Percentiles rank a stretch among this genome's conserved stretches.
Evolutionary conservation across 2,797 vertebrate genomes (phyloP).

Genomic region (Gobio occitaniae): DNA sequence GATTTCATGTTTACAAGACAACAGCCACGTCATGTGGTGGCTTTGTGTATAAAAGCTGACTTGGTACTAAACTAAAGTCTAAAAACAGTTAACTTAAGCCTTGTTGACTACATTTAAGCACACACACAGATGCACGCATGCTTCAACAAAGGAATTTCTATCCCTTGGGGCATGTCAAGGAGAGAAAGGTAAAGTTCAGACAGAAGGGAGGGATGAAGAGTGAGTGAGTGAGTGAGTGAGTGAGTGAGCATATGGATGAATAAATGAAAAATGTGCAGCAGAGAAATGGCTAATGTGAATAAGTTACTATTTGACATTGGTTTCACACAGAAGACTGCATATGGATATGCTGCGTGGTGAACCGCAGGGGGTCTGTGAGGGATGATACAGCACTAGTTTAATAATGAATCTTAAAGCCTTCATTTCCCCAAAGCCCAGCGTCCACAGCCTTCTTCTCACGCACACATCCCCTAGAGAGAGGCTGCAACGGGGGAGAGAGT

Average conservation of each 20-base stretch:
- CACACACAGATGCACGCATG: constrained; percentile 27
- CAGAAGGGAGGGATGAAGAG: constrained; percentile 20
- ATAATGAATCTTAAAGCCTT: constrained; percentile 86
- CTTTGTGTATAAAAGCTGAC: constrained; percentile 44
- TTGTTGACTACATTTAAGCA: constrained; percentile 8
- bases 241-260: constrained; percentile 6
- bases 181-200: constrained; percentile 32
- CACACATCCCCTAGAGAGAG: constrained; percentile 74
- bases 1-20: constrained; percentile 38
- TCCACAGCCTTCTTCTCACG: constrained; percentile 77
- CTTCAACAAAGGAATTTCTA: constrained; percentile 51
- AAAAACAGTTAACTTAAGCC: constrained; percentile 29
- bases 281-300: constrained; percentile 7
- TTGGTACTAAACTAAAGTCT: constrained; percentile 26
- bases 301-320: constrained; percentile 17
- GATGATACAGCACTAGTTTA: constrained; percentile 77
- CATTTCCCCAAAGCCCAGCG: constrained; percentile 77
- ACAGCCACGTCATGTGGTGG: constrained; percentile 8
- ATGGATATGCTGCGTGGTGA: constrained; percentile 29
- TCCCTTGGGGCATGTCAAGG: constrained; percentile 51
- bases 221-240: background rate
- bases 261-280: constrained; percentile 33
- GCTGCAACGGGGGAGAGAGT: constrained; percentile 30
- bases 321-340: constrained; percentile 2
- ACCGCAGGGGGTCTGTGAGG: constrained; percentile 72